Base-by-base conservation (phyloP, 2,113 vertebrate species). In the Toxotes jaculatrix region DNA sequence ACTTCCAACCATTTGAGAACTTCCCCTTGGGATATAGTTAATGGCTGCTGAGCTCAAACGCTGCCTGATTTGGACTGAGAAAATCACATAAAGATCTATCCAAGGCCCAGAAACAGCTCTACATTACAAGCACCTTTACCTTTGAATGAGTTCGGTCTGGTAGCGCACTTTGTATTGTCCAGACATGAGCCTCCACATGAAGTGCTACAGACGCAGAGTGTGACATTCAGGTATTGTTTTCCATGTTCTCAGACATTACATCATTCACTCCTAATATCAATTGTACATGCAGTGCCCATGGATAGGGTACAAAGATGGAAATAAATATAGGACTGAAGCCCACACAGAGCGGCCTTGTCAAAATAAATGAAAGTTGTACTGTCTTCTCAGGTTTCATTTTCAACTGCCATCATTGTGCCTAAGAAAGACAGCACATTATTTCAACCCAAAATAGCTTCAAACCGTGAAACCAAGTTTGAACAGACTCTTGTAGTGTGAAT, bases 201-300 rank as follows among this genome's bases (percentile, higher is more conserved):
- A 78, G 60, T 43, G 27, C 36, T 43, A 27, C 40, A 80, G 69
- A 83, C 62, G 49, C 63, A 73, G 36, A 74, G 85, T 36, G 23
- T 81, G 67, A 80, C 85, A 69, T 81, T 87, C 55, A 87, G 82
- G 76, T 83, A 82, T 88, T 93, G 69, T 88, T 88, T 91, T 86
- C 74, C 63, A 71, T 77, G 70, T 85, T 86, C 74, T 82, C 42
- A 89, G 87, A 89, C 85, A 68, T 88, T 83, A 89, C 76, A 77
- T 91, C 88, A 93, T 77, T 83, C 57, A 81, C 55, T 66, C 53
- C 80, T 69, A 71, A 85, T 82, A 89, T 78, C 12, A 80, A 16
- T 83, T 82, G 53, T 69, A 68, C 3, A 1, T 45, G 21, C 69
- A 45, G 61, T 80, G 59, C 42, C n/a, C 64, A 69, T 42, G 27